A percentile compares a stretch with the other conserved stretches of the same genome.
phyloP scores from a whole-genome alignment of 2,797 vertebrate species.

The Gephyroberyx darwinii region DNA sequence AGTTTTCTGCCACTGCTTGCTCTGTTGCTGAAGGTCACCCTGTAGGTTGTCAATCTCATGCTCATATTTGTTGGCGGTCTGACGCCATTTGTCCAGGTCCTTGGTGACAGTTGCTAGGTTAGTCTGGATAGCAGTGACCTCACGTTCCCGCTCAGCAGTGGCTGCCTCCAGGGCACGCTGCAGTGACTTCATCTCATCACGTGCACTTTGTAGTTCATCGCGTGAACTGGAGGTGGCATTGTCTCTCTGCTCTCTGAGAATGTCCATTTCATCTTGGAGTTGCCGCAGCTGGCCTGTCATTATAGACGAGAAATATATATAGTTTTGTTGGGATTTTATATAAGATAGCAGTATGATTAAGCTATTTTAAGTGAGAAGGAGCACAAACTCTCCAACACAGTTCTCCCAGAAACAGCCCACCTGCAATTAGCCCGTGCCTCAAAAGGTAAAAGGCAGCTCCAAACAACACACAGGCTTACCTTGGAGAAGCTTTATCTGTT shows the following conservation, averaged over 20 bases:
- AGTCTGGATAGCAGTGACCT: constrained; percentile 83
- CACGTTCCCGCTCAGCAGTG: constrained; percentile 86
- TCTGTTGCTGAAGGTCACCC: constrained; percentile 87
- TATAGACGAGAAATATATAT: too few species aligned
- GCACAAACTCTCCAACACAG: constrained; percentile 5
- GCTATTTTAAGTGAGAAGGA: neutral
- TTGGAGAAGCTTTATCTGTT: constrained; percentile 92
- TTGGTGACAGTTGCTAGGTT: constrained; percentile 86
- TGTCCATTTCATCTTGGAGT: constrained; percentile 87
- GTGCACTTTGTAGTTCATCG: constrained; percentile 84
- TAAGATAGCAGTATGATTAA: neutral
- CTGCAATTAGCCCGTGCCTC: neutral
- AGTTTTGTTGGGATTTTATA: neutral
- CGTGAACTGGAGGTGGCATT: constrained; percentile 80
- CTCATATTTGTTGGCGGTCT: constrained; percentile 89
- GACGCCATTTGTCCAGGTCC: constrained; percentile 91
- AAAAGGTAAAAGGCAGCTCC: neutral
- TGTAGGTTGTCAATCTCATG: constrained; percentile 87
- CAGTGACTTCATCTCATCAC: constrained; percentile 89
- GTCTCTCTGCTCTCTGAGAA: constrained; percentile 88
- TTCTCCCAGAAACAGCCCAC: neutral
- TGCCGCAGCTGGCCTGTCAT: constrained; percentile 88
- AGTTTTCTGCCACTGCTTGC: constrained; percentile 90
- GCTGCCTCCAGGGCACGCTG: constrained; percentile 87
- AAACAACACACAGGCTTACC: constrained; percentile 76